A percentile compares a stretch with the other conserved stretches of the same genome.
Evolutionary conservation across 2,888 invertebrate genomes (phyloP).

Genomic region (Drosophila acutilabella): DNA sequence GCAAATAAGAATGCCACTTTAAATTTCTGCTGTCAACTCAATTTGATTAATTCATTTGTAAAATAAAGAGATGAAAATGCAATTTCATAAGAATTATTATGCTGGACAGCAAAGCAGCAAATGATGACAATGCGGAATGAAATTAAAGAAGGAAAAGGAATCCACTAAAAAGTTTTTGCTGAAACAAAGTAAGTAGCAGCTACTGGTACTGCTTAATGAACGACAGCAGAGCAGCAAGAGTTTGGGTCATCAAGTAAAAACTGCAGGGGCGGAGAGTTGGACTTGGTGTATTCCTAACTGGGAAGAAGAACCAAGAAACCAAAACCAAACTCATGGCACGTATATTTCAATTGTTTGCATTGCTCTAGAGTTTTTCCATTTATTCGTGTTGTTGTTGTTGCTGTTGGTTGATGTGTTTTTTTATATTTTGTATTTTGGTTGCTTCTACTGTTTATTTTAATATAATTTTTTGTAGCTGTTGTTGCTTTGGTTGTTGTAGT

Average conservation of each 20-base stretch:
- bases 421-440: conserved; percentile 17
- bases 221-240: conserved; percentile 4
- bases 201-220: conserved; percentile 48
- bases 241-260: too few species aligned
- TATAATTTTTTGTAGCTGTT: conserved; percentile 59
- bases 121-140: conserved; percentile 49
- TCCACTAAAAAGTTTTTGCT: background rate
- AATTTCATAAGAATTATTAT: conserved; percentile 43
- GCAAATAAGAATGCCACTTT: background rate
- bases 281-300: conserved; percentile 4
- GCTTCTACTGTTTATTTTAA: conserved; percentile 67
- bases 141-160: conserved; percentile 37
- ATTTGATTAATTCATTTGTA: conserved; percentile 33
- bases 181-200: conserved; percentile 42
- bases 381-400: conserved; percentile 16
- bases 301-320: conserved; percentile 37
- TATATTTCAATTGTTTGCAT: conserved; percentile 76
- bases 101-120: conserved; percentile 16
- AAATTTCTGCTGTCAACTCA: conserved; percentile 9
- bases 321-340: conserved; percentile 62
- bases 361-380: conserved; percentile 48
- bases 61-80: conserved; percentile 26
- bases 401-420: conserved; percentile 3
- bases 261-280: conserved; percentile 4
- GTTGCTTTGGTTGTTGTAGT: conserved; percentile 7